These are phyloP conservation scores for Steatocranus sp. DNA, from an alignment of 2,797 vertebrate species.

Conservation along the genomic window DNA sequence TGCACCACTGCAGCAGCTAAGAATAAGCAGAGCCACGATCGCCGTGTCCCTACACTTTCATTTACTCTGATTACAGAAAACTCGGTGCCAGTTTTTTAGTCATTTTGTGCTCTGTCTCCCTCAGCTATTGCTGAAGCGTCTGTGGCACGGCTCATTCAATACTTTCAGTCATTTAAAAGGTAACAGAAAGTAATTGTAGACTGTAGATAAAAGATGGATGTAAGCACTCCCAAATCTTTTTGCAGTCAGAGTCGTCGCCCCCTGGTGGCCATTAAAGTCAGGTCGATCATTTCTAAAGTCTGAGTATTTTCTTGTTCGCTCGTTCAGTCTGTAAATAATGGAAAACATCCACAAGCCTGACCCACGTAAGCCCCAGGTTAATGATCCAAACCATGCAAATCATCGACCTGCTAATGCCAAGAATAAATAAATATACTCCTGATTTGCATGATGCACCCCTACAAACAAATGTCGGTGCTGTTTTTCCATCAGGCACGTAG, in stretches of 20 bases:
- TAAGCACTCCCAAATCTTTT: accelerated
- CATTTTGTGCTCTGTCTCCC: neutral
- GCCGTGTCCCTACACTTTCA: accelerated
- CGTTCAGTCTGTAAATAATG: neutral
- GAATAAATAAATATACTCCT: neutral
- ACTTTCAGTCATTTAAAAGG: neutral
- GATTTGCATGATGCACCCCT: neutral
- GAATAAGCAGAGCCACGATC: accelerated
- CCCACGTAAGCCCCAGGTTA: neutral
- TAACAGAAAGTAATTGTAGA: accelerated
- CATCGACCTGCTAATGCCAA: accelerated
- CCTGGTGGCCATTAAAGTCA: neutral
- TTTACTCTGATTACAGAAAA: accelerated
- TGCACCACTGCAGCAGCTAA: neutral
- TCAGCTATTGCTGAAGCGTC: neutral
- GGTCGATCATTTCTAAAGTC: neutral
- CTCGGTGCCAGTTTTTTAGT: accelerated
- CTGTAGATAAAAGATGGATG: neutral
- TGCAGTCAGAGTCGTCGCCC: accelerated
- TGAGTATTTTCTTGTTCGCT: neutral
- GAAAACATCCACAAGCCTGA: neutral
- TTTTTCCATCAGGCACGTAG: neutral
- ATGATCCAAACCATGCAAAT: neutral
- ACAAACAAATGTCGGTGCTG: accelerated
- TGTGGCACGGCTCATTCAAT: neutral